Base-by-base conservation (phyloP, 1,140 invertebrate genomes). In the Episyrphus balteatus region DNA sequence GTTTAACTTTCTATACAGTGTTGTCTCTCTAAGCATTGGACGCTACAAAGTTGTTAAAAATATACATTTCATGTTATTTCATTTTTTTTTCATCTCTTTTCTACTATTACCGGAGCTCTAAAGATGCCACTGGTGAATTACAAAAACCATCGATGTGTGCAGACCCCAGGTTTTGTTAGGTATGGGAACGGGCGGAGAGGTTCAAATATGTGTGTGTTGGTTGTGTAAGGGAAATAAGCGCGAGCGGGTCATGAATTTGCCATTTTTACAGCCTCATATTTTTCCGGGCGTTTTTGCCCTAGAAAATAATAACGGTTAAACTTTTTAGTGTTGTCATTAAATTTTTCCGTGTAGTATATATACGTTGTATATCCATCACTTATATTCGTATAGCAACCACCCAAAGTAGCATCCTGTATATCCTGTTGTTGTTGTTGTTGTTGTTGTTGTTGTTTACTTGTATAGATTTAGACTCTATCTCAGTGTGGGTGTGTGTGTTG, bases 311-410 rank as follows among this genome's bases (percentile, higher is more conserved):
- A 65, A 65, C 59, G 62, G 59, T 66, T 66, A 66, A 66, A 66
- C 62, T 66, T 66, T 66, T 66, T 66, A 66, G 62, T 66, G 62
- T 66, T 66, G 62, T 65, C 62, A 66, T 66, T 66, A 66, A 66
- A 66, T 62, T 64, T 60, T 50, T 62, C 21, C 62, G 62, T 64
- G 59, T 64, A 64, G 21, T 26, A 26, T 8, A 8, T 26, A n/a
- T n/a, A n/a, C n/a, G n/a, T n/a, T n/a, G n/a, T 26, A 8, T 26
- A 26, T 26, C 21, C 21, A 26, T 26, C 21, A 26, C 21, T 26
- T 26, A 26, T 26, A 18, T 19, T 6, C 6, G 2, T 3, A 18
- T 41, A 14, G 39, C 11, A 18, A 19, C n/a, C 3, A 52, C 42
- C 53, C 51, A 40, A 51, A 48, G 55, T 33, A n/a, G 17, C n/a